Base-by-base conservation (phyloP, 53 echinoderm and acorn worm genomes). In the Paracentrotus lividus region DNA sequence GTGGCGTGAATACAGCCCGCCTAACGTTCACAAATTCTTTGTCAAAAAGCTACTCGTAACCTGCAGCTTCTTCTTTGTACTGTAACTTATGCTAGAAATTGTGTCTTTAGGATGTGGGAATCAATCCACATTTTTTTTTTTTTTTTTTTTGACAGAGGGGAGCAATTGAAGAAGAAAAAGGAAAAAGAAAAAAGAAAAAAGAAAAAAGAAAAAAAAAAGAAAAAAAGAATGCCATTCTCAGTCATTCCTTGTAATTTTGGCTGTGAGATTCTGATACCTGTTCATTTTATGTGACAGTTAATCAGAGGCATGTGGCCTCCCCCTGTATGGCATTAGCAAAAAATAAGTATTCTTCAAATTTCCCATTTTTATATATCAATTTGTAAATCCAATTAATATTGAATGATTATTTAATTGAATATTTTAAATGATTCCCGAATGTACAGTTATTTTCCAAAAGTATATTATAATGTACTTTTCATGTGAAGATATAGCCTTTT, bases 1-100 rank as follows among this genome's bases (percentile, higher is more conserved):
- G 95, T 96, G 27, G 77, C 95, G 42, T 92, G 77, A 78, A 78
- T 45, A 43, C 81, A 45, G n/a, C 49, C n/a, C 8, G 2, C 4
- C 43, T 23, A 42, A 77, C 16, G 43, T 81, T 47, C 26, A 0
- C 14, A 81, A 47, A 45, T 47, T 6, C 47, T 81, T 3, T 47
- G 47, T 47, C 47, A 8, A 81, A 45, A 44, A 26, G 47, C 47
- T 45, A 26, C 47, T 10, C 26, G 44, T 44, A 47, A 47, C 27
- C 49, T 81, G 47, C 81, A 47, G 81, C 81, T 47, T 44, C 27
- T 81, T 45, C 26, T n/a, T 45, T 49, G 81, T 47, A 44, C 44
- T 81, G 81, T 81, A 49, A 81, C 47, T 81, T 45, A 81, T 45
- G 49, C 81, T 81, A 81, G 81, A 81, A 47, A 47, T 45, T 47